A percentile compares a stretch with the other conserved stretches of the same genome.
phyloP scores from a whole-genome alignment of 2,797 vertebrate species.

The Sebastes aleutianus region DNA sequence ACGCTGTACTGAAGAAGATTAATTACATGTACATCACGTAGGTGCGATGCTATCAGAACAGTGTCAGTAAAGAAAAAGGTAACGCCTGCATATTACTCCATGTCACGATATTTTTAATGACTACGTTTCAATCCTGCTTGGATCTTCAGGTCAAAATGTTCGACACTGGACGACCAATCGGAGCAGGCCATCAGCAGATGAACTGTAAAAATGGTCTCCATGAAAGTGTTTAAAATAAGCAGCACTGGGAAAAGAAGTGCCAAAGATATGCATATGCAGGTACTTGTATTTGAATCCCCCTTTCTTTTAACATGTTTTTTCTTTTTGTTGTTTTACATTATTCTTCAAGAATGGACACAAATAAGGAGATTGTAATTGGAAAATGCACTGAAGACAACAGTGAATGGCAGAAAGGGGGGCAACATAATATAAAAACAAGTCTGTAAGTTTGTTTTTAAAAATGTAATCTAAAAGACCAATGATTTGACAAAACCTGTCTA shows the following conservation, averaged over 20 bases:
- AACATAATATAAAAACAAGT: neutral
- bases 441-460: neutral
- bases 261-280: neutral
- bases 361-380: neutral
- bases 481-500: neutral
- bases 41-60: too few species aligned
- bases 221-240: too few species aligned
- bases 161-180: too few species aligned
- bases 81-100: too few species aligned
- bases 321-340: neutral
- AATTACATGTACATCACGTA: too few species aligned
- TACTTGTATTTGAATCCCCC: neutral
- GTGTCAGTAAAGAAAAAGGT: too few species aligned
- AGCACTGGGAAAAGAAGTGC: neutral
- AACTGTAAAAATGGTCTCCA: too few species aligned
- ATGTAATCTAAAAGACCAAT: neutral
- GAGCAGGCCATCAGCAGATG: too few species aligned
- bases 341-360: neutral
- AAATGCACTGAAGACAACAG: neutral
- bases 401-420: accelerated
- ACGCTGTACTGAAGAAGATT: too few species aligned
- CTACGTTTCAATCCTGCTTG: too few species aligned
- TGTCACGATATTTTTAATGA: too few species aligned
- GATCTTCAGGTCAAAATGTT: too few species aligned
- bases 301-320: neutral